These are phyloP conservation scores for Lipophrys pholis DNA, from an alignment of 2,113 vertebrate species.

Conservation along the genomic window DNA sequence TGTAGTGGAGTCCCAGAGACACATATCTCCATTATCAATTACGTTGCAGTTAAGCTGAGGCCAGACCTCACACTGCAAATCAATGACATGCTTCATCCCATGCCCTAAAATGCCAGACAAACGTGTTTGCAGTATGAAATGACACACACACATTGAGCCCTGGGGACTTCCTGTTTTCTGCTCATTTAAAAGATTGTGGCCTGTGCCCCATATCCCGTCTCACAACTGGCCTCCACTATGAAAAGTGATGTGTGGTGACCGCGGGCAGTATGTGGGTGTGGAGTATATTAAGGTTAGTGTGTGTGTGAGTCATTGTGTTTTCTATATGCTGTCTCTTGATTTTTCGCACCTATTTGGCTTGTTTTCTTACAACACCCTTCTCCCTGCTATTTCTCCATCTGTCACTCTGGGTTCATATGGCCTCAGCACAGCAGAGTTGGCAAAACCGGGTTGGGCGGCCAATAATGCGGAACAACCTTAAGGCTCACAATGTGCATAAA, in stretches of 20 bases:
- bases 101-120: constrained; percentile 47
- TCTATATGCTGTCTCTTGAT: not conserved
- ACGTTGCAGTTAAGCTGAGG: constrained; percentile 21
- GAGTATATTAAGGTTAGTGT: not conserved
- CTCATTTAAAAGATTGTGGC: constrained; percentile 27
- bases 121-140: constrained; percentile 49
- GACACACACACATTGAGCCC: constrained; percentile 31
- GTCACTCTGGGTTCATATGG: constrained; percentile 43
- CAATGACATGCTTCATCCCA: constrained; percentile 69
- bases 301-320: constrained; percentile 6
- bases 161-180: constrained; percentile 38
- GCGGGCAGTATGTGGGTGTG: not conserved
- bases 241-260: constrained; percentile 32
- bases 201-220: constrained; percentile 27
- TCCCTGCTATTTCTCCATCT: constrained; percentile 71
- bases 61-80: constrained; percentile 58
- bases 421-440: constrained; percentile 54
- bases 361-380: constrained; percentile 35
- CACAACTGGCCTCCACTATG: constrained; percentile 26
- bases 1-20: constrained; percentile 17
- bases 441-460: constrained; percentile 48
- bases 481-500: constrained; percentile 10
- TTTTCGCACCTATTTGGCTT: constrained; percentile 27
- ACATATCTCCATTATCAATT: constrained; percentile 49
- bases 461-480: constrained; percentile 25